Evolutionary conservation across 2,113 vertebrate genomes (phyloP), one percentile per base, ranked within the genome.

Genomic region (Eulemur rufifrons): DNA sequence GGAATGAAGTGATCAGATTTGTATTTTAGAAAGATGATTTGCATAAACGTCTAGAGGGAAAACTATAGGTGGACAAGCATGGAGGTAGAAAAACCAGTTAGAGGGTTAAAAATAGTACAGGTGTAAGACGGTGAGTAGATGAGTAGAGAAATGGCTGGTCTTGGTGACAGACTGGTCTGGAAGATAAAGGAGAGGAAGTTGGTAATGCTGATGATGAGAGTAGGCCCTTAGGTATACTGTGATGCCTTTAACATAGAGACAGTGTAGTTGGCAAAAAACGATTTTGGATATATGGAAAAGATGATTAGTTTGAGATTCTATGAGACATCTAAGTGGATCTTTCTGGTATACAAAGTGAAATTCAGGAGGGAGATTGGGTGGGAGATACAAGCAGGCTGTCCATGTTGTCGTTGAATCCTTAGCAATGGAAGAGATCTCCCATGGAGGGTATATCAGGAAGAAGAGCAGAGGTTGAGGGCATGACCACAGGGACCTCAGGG

Each of bases 11-110:
- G 37, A 73, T 93, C 45, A 37, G 56, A 78, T 86, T 37, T 63
- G 2, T 12, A 81, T 63, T 95, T 93, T 29, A 82, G 86, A 71
- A 94, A 84, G 25, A 71, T 76, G 50, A 63, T 84, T 74, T 89
- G 63, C 12, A 42, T 45, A 47, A 11, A 34, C 80, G 34, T 78
- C 34, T 5, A 63, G 6, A 81, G 20, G 50, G 14, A 93, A 64
- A 85, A 87, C 10, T 11, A 8, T 4, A 47, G 27, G 11, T 66
- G 12, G 63, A 69, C 13, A 84, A 56, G 39, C 21, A 56, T 63
- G 47, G 59, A 69, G 15, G 8, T 14, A 83, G 80, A 85, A 59
- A 85, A 39, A 66, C 54, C 3, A 64, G 14, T 47, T n/a, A 86
- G 20, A 76, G 63, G 69, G 50, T 68, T 47, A 54, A 74, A 13